Evolutionary conservation across 2,113 vertebrate species (phyloP), one percentile per base, ranked within the genome.

Genomic region (Ahaetulla prasina): DNA sequence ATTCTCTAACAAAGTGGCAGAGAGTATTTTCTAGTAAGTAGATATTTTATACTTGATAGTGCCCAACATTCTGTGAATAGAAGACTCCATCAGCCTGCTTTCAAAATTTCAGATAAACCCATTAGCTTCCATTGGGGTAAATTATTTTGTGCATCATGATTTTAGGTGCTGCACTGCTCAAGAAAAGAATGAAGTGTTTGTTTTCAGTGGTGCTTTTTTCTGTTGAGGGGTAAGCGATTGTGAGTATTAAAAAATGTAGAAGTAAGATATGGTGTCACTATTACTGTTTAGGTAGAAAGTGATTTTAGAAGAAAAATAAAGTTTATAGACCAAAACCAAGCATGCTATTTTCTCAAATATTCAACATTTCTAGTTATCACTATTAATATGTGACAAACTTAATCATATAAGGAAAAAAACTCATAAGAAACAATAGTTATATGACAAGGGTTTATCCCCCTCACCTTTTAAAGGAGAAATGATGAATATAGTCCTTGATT

Each of bases 341-440:
- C 63, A 1, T 91, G 0, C 92, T 23, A 8, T 93, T 92, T 93
- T 7, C 30, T 94, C 45, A 85, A 85, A 91, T 39, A 91, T 49
- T 6, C 12, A 55, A 43, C 86, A 88, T 90, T 84, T 85, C 30
- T 16, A 4, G 74, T 94, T 91, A 74, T 85, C 95, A 94, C 89
- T 93, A 94, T 91, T 95, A 93, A 91, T 93, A 30, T 88, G 8
- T 53, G 93, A 49, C 91, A 89, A 45, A 68, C 91, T 27, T 95
- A 91, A 93, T 85, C 89, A 88, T 88, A 63, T 85, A 87, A 60
- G 23, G 9, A 10, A 85, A 91, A 89, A 45, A 43, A 86, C 91
- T 85, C 30, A 60, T 49, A 91, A 49, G 35, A 25, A 92, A 68
- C 55, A 68, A 89, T 92, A 95, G 92, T 90, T 94, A 94, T 10